Evolutionary conservation across 2,113 vertebrate species (phyloP), one percentile per base, ranked within the genome.

Genomic region (Alexandromys fortis): DNA sequence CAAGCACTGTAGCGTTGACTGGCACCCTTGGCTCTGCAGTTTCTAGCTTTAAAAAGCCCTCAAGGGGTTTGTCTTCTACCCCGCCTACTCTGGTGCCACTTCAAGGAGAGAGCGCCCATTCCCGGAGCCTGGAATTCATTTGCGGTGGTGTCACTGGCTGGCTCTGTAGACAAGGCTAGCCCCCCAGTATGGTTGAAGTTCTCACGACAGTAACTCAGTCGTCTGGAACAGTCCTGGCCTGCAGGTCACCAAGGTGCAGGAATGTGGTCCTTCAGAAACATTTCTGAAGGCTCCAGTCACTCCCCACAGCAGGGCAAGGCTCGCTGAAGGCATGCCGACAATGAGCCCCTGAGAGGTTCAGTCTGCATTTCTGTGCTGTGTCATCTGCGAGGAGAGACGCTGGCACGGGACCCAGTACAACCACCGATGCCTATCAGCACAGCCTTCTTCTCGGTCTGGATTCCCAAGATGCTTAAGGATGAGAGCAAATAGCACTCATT

Each of bases 381-480:
- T 92, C 45, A 67, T 68, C 86, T 77, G 78, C 13, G 67, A 12
- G 72, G 58, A 88, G 61, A 55, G 28, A 89, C 3, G 58, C 96
- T 65, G 52, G 83, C 96, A 42, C 24, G 5, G 73, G 90, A 63
- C 76, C 5, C 9, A 90, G 82, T 14, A 67, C 0, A 0, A 58
- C 83, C 94, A 19, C 47, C 11, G 86, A 26, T 89, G 68, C 28
- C 52, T 97, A 35, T 91, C 42, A 55, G 91, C 65, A 86, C 90
- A 65, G 73, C 96, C 55, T 58, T 58, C 97, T 93, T 96, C 85
- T 38, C 96, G 21, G 0, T 49, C 33, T 75, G 16, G 83, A 67
- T 19, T 42, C 86, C 38, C 2, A 91, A 93, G 35, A 42, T 55
- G 90, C 82, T 49, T 61, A 85, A n/a, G 86, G 94, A 1, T 13